Evolutionary conservation across 2,113 vertebrate genomes (phyloP), one percentile per base, ranked within the genome.

Genomic region (Scomber colias): DNA sequence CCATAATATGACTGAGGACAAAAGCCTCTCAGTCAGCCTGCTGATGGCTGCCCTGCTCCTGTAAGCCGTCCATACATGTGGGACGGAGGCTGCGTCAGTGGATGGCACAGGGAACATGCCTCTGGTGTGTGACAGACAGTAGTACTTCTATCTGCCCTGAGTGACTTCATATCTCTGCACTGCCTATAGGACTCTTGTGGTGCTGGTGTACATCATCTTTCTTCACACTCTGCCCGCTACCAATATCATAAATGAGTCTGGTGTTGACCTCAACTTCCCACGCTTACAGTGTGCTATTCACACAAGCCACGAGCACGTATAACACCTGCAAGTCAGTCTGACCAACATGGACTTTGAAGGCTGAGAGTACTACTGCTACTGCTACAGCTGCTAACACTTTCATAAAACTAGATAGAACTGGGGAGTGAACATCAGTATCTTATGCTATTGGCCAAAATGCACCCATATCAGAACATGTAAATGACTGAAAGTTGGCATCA

Each of bases 101-200:
- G 60, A 66, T 79, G 87, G 81, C 80, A 85, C 77, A 31, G 80
- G 79, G 62, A 84, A 93, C 88, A 93, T 93, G 92, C 83, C 88
- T 83, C 9, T 79, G 71, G 50, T 69, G 71, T 89, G 87, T 65
- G 82, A 67, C 65, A 67, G 68, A 91, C 92, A 93, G 83, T 86
- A 74, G 44, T 60, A 51, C 81, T 70, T 90, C 83, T 92, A 78
- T 45, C 61, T 59, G 16, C 21, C 72, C 44, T 4, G 44, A 63
- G 71, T 92, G 92, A 92, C 89, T 88, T 92, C 90, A 93, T 15
- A 14, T 71, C 24, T 45, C 54, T 24, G 70, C 31, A 4, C 15
- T 51, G 30, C 57, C 27, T 61, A 14, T 3, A n/a, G 44, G 51
- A 44, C 21, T 48, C 61, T 72, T 78, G 77, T 84, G 50, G 72